Evolutionary conservation across 2,113 vertebrate species (phyloP).

Genomic region (Platysteira castanea): DNA sequence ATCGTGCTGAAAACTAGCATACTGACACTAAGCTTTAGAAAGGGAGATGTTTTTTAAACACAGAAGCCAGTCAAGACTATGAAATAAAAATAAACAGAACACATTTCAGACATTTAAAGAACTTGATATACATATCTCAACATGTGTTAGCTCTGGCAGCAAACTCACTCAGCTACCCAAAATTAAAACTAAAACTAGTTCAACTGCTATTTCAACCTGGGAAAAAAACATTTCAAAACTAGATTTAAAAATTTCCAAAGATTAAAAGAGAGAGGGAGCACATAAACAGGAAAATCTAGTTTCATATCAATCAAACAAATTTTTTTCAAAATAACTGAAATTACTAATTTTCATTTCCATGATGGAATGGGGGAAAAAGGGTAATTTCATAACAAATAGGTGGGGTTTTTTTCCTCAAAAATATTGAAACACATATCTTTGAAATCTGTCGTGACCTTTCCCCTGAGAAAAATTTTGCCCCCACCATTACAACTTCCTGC

Average conservation of each 20-base stretch:
- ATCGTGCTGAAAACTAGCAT: conserved; percentile 36
- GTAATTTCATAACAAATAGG: neutral
- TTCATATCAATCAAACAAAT: neutral
- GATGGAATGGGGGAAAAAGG: neutral
- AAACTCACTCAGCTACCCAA: neutral
- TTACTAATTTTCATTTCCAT: neutral
- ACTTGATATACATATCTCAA: conserved; percentile 3
- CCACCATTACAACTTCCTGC: neutral
- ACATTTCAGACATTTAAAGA: conserved; percentile 22
- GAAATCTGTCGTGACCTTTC: neutral
- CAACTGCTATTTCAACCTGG: neutral
- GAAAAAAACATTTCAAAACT: neutral
- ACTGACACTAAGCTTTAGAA: conserved; percentile 56
- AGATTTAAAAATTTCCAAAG: neutral
- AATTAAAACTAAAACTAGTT: neutral
- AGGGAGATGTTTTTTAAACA: conserved; percentile 27
- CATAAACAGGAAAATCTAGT: neutral
- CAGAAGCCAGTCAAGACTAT: conserved; percentile 23
- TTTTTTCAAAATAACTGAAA: neutral
- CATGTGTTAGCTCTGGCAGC: neutral
- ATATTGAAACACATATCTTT: neutral
- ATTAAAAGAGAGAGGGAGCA: neutral
- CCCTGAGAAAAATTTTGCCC: neutral
- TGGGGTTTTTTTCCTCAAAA: accelerated
- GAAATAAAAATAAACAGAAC: conserved; percentile 45